Evolutionary conservation across 2,888 invertebrate species (phyloP).

Genomic region (Heteromyza rotundicornis): DNA sequence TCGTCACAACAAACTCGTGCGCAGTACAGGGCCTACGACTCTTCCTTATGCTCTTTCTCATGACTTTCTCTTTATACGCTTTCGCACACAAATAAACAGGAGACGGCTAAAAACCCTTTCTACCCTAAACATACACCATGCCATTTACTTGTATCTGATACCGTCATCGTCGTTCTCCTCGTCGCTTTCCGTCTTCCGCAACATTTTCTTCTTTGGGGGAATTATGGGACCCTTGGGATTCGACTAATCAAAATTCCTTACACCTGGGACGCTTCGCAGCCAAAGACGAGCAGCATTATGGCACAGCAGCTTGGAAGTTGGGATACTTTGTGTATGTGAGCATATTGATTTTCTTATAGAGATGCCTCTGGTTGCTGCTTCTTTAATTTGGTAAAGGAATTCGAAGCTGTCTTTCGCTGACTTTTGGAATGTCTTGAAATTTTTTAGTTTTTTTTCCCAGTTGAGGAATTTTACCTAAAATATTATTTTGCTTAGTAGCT

Average conservation of each 20-base stretch:
- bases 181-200: conserved; percentile 11
- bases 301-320: not conserved
- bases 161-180: too few species aligned
- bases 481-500: too few species aligned
- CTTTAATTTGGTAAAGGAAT: conserved; percentile 12
- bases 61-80: not conserved
- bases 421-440: conserved; percentile 19
- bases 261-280: conserved; percentile 52
- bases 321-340: conserved; percentile 26
- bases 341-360: conserved; percentile 46
- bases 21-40: not conserved
- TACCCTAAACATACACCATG: not conserved
- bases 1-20: conserved; percentile 10
- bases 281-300: conserved; percentile 28
- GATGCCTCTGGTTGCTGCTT: conserved; percentile 24
- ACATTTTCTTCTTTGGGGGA: conserved; percentile 37
- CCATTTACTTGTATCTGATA: not conserved
- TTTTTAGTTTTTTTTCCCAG: conserved; percentile 27
- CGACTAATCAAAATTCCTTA: conserved; percentile 63
- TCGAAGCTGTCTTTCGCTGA: too few species aligned
- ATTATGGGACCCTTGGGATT: conserved; percentile 61
- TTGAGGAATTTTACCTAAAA: too few species aligned
- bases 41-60: not conserved
- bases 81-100: not conserved
- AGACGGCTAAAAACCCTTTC: not conserved